phyloP scores from a whole-genome alignment of 2,113 vertebrate genomes.

The Rhea pennata region DNA sequence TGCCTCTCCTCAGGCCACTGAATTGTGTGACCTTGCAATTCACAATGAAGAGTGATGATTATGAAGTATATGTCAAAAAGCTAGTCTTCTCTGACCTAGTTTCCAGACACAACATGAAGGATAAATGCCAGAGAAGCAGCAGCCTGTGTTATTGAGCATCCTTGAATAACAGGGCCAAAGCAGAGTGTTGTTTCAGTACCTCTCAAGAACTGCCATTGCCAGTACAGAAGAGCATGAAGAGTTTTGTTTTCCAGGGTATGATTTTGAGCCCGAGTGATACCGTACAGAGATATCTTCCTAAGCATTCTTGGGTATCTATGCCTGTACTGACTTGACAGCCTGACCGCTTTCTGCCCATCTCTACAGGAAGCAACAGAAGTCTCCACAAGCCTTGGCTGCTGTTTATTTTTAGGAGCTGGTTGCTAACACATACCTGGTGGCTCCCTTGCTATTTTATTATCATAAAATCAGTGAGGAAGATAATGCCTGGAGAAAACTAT shows the following conservation, averaged over 20 bases:
- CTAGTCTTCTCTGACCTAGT: slow-evolving; percentile 49
- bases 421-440: rapidly evolving
- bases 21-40: slow-evolving; percentile 57
- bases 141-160: not conserved
- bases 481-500: not conserved
- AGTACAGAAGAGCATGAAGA: rapidly evolving
- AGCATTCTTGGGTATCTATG: not conserved
- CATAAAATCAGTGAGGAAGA: not conserved
- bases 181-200: not conserved
- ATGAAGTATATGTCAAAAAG: slow-evolving; percentile 59
- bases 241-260: not conserved
- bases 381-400: not conserved
- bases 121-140: not conserved
- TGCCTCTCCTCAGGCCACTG: slow-evolving; percentile 62
- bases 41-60: slow-evolving; percentile 46
- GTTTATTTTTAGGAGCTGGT: not conserved
- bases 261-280: not conserved
- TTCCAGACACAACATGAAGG: slow-evolving; percentile 35
- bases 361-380: not conserved
- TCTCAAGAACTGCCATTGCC: rapidly evolving
- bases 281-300: rapidly evolving
- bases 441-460: not conserved
- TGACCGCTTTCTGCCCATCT: not conserved
- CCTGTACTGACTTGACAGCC: not conserved
- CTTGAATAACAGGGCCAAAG: not conserved